Evolutionary conservation across 2,888 invertebrate genomes (phyloP).

Genomic region (Proisotoma minuta): DNA sequence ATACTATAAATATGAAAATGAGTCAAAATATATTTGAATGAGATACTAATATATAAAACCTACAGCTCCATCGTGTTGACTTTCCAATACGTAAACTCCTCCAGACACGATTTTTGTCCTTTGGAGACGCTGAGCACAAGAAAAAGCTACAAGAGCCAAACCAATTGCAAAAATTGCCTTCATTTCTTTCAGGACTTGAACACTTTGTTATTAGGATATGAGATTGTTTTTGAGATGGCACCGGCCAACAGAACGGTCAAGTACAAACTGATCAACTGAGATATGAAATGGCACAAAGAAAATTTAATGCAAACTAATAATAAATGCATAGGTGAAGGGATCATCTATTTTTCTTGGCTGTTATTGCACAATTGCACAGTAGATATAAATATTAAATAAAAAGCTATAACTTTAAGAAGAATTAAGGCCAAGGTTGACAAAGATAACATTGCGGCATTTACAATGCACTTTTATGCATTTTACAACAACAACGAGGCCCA

Average conservation of each 20-base stretch:
- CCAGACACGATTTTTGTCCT: slow-evolving; percentile 28
- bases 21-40: not conserved
- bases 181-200: not conserved
- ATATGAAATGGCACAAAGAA: not conserved
- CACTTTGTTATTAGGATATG: too few species aligned
- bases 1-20: slow-evolving; percentile 18
- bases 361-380: too few species aligned
- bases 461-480: too few species aligned
- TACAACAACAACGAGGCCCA: too few species aligned
- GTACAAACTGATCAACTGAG: not conserved
- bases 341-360: too few species aligned
- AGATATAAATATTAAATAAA: too few species aligned
- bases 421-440: too few species aligned
- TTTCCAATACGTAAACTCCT: slow-evolving; percentile 27
- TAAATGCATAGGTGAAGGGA: too few species aligned
- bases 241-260: too few species aligned
- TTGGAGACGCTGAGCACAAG: slow-evolving; percentile 9
- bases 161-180: not conserved
- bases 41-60: slow-evolving; percentile 6
- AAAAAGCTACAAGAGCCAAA: not conserved
- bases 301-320: not conserved
- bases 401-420: too few species aligned
- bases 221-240: too few species aligned
- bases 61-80: slow-evolving; percentile 36
- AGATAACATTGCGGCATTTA: too few species aligned